Evolutionary conservation across 2,113 vertebrate genomes (phyloP).

Genomic region (Pleuronectes platessa): DNA sequence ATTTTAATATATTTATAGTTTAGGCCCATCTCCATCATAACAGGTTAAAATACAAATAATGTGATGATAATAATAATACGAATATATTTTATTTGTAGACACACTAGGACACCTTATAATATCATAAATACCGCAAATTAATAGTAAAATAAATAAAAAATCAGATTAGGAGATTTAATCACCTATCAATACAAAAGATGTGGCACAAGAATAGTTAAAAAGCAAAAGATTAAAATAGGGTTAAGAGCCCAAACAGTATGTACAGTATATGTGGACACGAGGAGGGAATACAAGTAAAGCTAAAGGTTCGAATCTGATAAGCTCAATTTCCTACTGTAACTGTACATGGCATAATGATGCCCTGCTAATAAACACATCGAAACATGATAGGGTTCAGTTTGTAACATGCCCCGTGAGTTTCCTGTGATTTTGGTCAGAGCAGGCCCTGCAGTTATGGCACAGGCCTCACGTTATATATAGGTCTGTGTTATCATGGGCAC

Average conservation of each 20-base stretch:
- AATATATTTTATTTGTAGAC: no score
- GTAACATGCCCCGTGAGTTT: slow-evolving; percentile 33
- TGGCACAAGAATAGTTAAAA: background rate
- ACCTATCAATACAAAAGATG: background rate
- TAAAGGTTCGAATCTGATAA: background rate
- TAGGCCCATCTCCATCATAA: background rate
- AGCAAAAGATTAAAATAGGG: background rate
- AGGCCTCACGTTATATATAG: slow-evolving; percentile 19
- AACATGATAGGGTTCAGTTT: slow-evolving; percentile 34
- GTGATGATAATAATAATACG: no score
- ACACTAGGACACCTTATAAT: no score
- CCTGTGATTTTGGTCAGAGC: slow-evolving; percentile 27
- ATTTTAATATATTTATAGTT: background rate
- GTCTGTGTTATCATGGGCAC: slow-evolving; percentile 23
- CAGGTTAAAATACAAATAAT: slow-evolving; percentile 2
- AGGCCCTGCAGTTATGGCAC: slow-evolving; percentile 5
- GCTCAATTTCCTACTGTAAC: background rate
- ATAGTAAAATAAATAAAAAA: no score
- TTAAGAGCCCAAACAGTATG: background rate
- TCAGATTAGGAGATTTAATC: no score
- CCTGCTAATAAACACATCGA: slow-evolving; percentile 45
- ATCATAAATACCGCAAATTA: no score
- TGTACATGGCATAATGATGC: slow-evolving; percentile 24
- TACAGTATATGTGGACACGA: no score
- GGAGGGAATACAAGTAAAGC: no score